Conservation (phyloP, 1,140 invertebrate species). For the Drosophila bipectinata region DNA sequence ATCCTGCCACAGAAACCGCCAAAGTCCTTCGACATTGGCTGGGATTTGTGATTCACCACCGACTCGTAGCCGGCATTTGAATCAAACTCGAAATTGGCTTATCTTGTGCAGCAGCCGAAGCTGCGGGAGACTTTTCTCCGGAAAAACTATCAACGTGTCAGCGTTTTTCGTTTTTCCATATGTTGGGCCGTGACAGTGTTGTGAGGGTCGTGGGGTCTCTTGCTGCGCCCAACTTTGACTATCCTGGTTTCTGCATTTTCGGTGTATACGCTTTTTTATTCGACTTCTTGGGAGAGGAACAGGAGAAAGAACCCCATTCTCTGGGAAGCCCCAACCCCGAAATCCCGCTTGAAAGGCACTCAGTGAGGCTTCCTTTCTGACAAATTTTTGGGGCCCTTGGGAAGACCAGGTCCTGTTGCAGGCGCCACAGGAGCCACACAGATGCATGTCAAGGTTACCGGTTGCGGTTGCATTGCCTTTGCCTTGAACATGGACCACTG, state of each 20-base stretch:
- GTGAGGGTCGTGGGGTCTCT: slow-evolving; percentile 12
- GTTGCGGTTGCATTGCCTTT: slow-evolving; percentile 62
- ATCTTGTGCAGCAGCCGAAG: slow-evolving; percentile 60
- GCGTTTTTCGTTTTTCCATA: slow-evolving; percentile 51
- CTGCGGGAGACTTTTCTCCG: slow-evolving; percentile 17
- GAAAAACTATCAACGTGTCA: slow-evolving; percentile 52
- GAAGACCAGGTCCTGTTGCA: slow-evolving; percentile 19
- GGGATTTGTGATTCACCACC: slow-evolving; percentile 70
- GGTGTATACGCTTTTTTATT: slow-evolving; percentile 15
- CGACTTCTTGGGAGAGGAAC: background rate
- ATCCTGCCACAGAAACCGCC: slow-evolving; percentile 50
- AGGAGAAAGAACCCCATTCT: slow-evolving; percentile 24
- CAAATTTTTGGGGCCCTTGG: slow-evolving; percentile 46
- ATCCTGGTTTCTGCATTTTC: slow-evolving; percentile 38
- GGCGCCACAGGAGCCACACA: slow-evolving; percentile 51
- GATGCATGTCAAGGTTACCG: slow-evolving; percentile 78
- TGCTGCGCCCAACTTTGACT: slow-evolving; percentile 47
- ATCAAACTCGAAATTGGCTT: slow-evolving; percentile 79
- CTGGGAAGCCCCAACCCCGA: slow-evolving; percentile 48
- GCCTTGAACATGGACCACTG: slow-evolving; percentile 43
- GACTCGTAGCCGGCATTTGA: slow-evolving; percentile 61
- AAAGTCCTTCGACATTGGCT: slow-evolving; percentile 30
- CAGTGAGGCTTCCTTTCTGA: slow-evolving; percentile 18
- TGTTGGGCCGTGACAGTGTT: background rate
- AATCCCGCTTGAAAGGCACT: slow-evolving; percentile 14